Conservation (phyloP, 2,113 vertebrate species). For the Pterocles gutturalis region DNA sequence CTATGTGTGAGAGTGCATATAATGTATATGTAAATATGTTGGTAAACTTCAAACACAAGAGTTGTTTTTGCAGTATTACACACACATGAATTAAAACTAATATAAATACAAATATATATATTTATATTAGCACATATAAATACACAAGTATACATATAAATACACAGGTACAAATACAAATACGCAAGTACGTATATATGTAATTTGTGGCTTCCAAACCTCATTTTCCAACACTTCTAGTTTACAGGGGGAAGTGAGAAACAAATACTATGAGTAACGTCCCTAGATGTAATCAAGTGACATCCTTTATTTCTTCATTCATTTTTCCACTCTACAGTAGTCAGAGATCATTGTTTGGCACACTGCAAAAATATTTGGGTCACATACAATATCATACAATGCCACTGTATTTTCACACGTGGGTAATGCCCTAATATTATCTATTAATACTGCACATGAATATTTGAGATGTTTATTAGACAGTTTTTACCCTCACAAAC, state of each 20-base stretch:
- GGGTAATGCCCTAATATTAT: not conserved
- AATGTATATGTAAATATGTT: not conserved
- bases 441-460: not conserved
- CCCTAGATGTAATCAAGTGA: not conserved
- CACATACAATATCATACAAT: not conserved
- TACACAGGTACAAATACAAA: not conserved
- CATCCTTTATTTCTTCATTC: not conserved
- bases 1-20: not conserved
- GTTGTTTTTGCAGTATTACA: not conserved
- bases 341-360: not conserved
- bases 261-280: not conserved
- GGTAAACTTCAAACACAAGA: not conserved
- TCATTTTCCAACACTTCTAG: not conserved
- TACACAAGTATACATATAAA: not conserved
- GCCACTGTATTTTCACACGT: not conserved
- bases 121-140: not conserved
- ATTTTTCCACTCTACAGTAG: constrained; percentile 13
- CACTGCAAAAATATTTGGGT: constrained; percentile 36
- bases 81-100: not conserved
- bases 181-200: not conserved
- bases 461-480: not conserved
- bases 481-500: not conserved
- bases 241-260: not conserved
- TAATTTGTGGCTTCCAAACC: not conserved
- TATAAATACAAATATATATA: not conserved